These are phyloP conservation scores for Girardia tigrina DNA, from an alignment of 2,888 invertebrate species.

Conservation along the genomic window DNA sequence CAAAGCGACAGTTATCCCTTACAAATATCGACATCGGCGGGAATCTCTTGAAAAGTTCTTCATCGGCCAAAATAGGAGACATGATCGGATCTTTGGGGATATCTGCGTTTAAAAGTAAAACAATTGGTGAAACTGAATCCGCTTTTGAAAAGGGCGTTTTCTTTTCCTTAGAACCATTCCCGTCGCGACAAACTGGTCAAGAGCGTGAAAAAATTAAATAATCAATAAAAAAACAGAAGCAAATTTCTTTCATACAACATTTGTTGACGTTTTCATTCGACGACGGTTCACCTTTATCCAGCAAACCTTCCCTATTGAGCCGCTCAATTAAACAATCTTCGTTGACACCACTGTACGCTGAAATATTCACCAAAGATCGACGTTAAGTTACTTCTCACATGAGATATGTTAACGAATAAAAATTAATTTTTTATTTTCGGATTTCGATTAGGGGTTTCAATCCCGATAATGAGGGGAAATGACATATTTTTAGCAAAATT, in stretches of 20 bases:
- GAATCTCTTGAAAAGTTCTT: slow-evolving; percentile 63
- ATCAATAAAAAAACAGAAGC: neutral
- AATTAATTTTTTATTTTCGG: no score
- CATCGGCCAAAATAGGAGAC: slow-evolving; percentile 73
- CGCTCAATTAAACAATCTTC: neutral
- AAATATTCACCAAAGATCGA: no score
- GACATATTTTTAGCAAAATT: no score
- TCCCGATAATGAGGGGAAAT: no score
- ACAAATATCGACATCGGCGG: slow-evolving; percentile 75
- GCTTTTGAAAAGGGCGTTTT: neutral
- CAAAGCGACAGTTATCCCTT: slow-evolving; percentile 50
- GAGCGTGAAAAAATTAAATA: neutral
- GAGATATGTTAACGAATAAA: no score
- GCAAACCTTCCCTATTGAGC: neutral
- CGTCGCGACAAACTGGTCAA: neutral
- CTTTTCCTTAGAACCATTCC: neutral
- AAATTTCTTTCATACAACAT: neutral
- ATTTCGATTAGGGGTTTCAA: no score
- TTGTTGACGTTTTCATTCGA: neutral
- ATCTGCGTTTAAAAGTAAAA: neutral
- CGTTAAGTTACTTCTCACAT: no score
- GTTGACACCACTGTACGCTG: slow-evolving; percentile 4
- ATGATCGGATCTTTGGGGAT: slow-evolving; percentile 62
- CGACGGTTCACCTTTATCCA: neutral
- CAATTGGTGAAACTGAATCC: slow-evolving; percentile 14